A percentile compares a stretch with the other conserved stretches of the same genome.
Conservation (phyloP, 2,113 vertebrate genomes). For the Porphyrio hochstetteri region DNA sequence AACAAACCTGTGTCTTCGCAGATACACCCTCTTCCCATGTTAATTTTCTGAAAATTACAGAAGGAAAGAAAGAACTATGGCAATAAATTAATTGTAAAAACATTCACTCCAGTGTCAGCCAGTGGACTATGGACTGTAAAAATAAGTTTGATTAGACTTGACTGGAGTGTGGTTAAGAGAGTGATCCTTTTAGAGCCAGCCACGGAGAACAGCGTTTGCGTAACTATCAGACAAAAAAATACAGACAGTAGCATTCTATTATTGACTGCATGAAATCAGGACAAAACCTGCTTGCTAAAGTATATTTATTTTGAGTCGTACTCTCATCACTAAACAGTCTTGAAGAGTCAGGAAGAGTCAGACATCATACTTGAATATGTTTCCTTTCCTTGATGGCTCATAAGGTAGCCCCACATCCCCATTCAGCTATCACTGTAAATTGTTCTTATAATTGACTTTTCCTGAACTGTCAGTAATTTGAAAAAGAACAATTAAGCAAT, state of each 20-base stretch:
- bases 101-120: rapidly evolving
- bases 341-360: background rate
- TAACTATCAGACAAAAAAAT: background rate
- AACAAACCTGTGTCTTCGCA: background rate
- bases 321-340: background rate
- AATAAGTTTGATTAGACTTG: background rate
- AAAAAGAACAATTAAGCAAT: background rate
- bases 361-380: no score
- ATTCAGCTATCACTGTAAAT: background rate
- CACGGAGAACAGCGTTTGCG: background rate
- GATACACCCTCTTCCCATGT: background rate
- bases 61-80: background rate
- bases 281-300: background rate
- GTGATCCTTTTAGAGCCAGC: background rate
- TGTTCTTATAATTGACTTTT: background rate
- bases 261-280: background rate
- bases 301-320: background rate
- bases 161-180: background rate
- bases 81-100: background rate
- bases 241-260: background rate
- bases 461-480: background rate
- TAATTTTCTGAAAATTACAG: background rate
- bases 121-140: background rate
- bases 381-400: background rate
- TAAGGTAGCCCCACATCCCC: rapidly evolving